A percentile compares a stretch with the other conserved stretches of the same genome.
Conservation (phyloP, 2,113 vertebrate genomes). For the Pluvialis apricaria region DNA sequence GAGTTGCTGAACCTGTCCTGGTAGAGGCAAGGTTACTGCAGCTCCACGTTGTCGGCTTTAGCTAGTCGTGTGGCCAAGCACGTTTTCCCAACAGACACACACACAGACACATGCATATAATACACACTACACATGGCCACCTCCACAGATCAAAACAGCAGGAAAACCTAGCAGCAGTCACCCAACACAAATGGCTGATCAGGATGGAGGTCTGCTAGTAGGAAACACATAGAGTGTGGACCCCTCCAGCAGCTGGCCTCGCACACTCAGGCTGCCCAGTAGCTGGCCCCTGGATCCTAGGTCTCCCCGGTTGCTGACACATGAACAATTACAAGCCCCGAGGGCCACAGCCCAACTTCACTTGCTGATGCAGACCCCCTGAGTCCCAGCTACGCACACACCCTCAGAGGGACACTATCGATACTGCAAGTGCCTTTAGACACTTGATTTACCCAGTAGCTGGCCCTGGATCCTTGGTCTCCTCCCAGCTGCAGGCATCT, state of each 20-base stretch:
- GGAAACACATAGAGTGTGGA: neutral
- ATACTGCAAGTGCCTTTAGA: neutral
- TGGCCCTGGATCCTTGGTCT: neutral
- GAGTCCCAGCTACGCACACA: accelerated
- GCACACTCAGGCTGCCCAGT: neutral
- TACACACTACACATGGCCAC: too few relatives aligned
- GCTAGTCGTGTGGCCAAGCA: too few relatives aligned
- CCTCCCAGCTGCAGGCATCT: neutral
- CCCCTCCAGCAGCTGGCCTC: neutral
- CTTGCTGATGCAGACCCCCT: neutral
- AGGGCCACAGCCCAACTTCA: neutral
- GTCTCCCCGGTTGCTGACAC: neutral
- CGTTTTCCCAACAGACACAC: neutral
- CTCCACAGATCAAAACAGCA: neutral
- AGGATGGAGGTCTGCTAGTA: neutral
- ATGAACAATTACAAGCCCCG: neutral
- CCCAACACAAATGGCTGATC: neutral
- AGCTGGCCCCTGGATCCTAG: neutral
- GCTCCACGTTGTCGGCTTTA: neutral
- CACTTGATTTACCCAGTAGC: neutral
- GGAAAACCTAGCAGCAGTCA: neutral
- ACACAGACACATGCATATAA: accelerated
- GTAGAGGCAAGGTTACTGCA: neutral
- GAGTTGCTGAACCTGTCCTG: neutral
- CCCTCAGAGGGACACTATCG: too few relatives aligned